These are phyloP conservation scores for Sylvicola fuscatus DNA, from an alignment of 2,888 invertebrate species.

Conservation along the genomic window DNA sequence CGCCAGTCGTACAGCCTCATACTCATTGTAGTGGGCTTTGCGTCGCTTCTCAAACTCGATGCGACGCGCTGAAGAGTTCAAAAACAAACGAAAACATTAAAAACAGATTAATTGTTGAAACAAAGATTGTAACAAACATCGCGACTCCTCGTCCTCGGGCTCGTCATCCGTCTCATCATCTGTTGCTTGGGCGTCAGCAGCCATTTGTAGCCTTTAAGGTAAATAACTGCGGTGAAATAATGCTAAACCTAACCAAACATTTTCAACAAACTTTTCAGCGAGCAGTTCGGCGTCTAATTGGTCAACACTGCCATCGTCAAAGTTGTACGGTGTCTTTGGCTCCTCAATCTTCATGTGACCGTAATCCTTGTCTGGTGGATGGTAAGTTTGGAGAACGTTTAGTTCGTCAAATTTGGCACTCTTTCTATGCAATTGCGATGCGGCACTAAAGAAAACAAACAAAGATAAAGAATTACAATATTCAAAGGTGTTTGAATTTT, in stretches of 20 bases:
- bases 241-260: too few species aligned
- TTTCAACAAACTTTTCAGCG: conserved; percentile 61
- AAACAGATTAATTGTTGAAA: too few species aligned
- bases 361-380: conserved; percentile 96
- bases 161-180: conserved; percentile 1
- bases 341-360: conserved; percentile 98
- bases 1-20: conserved; percentile 81
- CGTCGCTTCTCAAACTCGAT: conserved; percentile 79
- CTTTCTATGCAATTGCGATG: conserved; percentile 21
- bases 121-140: too few species aligned
- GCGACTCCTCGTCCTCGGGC: too few species aligned
- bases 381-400: conserved; percentile 95
- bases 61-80: conserved; percentile 32
- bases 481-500: background rate
- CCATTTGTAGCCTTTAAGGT: conserved; percentile 2
- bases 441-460: too few species aligned
- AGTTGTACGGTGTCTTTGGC: conserved; percentile 81
- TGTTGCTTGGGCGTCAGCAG: conserved; percentile 1
- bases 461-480: background rate
- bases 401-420: conserved; percentile 91
- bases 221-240: too few species aligned
- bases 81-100: too few species aligned
- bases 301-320: conserved; percentile 34
- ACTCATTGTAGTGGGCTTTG: conserved; percentile 96
- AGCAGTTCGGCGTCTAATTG: conserved; percentile 48